These are phyloP conservation scores for Chanos chanos DNA, from an alignment of 2,797 vertebrate genomes.

Conservation along the genomic window DNA sequence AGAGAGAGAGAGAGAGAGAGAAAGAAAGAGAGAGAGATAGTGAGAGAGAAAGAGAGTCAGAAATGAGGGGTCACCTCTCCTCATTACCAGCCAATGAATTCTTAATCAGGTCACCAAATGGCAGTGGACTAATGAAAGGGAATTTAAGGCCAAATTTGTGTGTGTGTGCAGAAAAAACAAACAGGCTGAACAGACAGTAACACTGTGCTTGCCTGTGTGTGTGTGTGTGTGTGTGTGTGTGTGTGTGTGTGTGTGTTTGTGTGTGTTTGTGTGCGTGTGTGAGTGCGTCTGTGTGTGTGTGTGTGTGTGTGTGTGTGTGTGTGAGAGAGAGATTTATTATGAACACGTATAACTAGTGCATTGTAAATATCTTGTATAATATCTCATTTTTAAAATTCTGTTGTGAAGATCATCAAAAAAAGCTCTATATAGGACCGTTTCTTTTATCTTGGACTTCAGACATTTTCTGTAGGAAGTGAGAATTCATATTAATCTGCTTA, in stretches of 20 bases:
- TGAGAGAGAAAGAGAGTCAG: conserved; percentile 65
- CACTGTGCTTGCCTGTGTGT: too few relatives aligned
- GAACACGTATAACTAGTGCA: background rate
- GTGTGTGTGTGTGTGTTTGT: too few relatives aligned
- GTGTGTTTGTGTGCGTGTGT: background rate
- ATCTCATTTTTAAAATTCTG: background rate
- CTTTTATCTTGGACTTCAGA: too few relatives aligned
- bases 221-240: too few relatives aligned
- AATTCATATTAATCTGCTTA: too few relatives aligned
- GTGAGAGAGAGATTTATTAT: background rate
- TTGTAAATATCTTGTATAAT: background rate
- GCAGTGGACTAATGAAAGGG: conserved; percentile 60
- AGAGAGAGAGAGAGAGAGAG: conserved; percentile 65
- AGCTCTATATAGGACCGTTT: too few relatives aligned
- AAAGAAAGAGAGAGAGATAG: conserved; percentile 47
- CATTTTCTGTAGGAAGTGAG: too few relatives aligned
- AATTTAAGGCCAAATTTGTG: conserved; percentile 48
- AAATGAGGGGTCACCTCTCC: too few relatives aligned
- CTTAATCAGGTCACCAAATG: conserved; percentile 75
- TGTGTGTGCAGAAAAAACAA: conserved; percentile 17
- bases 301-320: background rate
- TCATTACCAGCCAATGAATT: conserved; percentile 73
- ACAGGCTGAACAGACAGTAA: background rate
- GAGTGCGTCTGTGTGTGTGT: background rate
- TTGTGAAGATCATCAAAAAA: too few relatives aligned